phyloP scores from a whole-genome alignment of 2,888 invertebrate species.

The Hydraecia micacea region DNA sequence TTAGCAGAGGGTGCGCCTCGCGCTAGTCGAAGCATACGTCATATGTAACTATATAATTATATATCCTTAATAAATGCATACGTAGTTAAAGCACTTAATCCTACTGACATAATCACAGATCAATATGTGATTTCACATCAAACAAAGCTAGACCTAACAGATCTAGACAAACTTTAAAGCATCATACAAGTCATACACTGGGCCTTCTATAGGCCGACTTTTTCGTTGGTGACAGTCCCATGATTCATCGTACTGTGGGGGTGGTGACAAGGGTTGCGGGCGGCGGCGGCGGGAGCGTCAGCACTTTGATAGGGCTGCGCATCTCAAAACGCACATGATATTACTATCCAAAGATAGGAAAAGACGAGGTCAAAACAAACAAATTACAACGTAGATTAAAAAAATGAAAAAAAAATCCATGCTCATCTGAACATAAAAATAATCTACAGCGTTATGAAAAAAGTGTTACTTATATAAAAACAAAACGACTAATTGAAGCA shows the following conservation, averaged over 20 bases:
- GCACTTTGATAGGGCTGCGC: not conserved
- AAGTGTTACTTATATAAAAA: not conserved
- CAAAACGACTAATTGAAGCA: not conserved
- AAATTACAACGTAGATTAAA: not conserved
- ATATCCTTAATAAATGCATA: constrained; percentile 8
- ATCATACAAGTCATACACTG: constrained; percentile 14
- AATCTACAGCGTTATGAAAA: not conserved
- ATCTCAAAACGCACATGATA: not conserved
- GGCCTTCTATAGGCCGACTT: not conserved
- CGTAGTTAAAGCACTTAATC: constrained; percentile 5
- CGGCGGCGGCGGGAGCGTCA: not conserved
- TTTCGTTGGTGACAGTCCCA: not conserved
- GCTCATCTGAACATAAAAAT: not conserved
- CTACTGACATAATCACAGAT: constrained; percentile 37
- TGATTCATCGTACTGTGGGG: not conserved
- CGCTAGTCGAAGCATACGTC: not conserved
- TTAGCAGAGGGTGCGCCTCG: not conserved
- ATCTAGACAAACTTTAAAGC: constrained; percentile 5
- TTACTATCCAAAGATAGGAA: not conserved
- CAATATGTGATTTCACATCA: constrained; percentile 4
- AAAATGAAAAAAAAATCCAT: not conserved
- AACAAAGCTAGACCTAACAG: constrained; percentile 1
- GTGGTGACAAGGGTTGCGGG: not conserved
- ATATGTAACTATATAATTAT: not conserved
- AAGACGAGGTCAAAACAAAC: not conserved